Conservation (phyloP, 1,140 invertebrate species). For the Drosophila albomicans region DNA sequence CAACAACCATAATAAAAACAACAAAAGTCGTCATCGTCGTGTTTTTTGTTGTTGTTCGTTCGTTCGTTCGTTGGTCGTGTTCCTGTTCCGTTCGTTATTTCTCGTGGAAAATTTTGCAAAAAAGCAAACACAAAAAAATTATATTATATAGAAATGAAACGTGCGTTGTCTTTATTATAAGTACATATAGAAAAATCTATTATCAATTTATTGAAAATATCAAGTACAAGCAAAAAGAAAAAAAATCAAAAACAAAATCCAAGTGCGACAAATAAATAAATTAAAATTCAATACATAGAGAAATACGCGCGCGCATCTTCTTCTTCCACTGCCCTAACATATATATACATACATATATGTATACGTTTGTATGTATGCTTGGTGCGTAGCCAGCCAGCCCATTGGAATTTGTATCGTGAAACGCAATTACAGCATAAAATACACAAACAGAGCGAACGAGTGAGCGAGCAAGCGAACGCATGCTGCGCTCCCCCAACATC, state of each 20-base stretch:
- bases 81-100: constrained; percentile 54
- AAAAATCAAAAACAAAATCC: constrained; percentile 3
- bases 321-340: constrained; percentile 43
- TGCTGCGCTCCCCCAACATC: constrained; percentile 23
- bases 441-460: constrained; percentile 64
- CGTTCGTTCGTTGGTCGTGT: constrained; percentile 18
- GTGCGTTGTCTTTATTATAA: constrained; percentile 11
- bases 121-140: constrained; percentile 20
- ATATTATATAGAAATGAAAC: not conserved
- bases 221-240: constrained; percentile 4
- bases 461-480: not conserved
- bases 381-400: constrained; percentile 69
- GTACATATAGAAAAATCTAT: constrained; percentile 12
- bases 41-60: not conserved
- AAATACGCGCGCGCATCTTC: constrained; percentile 74
- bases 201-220: constrained; percentile 17
- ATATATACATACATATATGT: constrained; percentile 44
- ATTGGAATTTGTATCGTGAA: constrained; percentile 81
- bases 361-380: constrained; percentile 55
- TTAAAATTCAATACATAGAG: constrained; percentile 36
- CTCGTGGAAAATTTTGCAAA: constrained; percentile 49
- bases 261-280: constrained; percentile 56
- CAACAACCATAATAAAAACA: constrained; percentile 32
- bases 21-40: constrained; percentile 42
- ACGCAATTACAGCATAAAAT: constrained; percentile 79